A percentile compares a stretch with the other conserved stretches of the same genome.
phyloP scores from a whole-genome alignment of 2,113 vertebrate species.

The Hippocampus comes region DNA sequence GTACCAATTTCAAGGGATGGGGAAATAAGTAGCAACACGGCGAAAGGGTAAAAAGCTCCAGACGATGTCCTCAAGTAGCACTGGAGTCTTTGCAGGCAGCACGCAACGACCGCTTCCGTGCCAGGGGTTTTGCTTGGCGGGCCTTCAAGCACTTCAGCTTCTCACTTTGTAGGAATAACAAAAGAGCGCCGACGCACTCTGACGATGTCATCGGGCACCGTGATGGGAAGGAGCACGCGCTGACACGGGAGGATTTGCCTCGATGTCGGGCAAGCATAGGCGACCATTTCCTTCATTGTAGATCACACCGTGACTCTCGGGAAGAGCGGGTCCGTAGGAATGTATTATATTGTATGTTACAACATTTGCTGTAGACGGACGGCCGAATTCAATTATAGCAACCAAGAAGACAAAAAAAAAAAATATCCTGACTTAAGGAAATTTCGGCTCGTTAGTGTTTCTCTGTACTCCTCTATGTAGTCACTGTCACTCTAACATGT shows the following conservation, averaged over 20 bases:
- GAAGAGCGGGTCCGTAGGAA: constrained; percentile 67
- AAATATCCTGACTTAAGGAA: constrained; percentile 53
- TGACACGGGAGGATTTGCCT: constrained; percentile 61
- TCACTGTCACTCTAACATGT: constrained; percentile 68
- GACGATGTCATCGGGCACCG: constrained; percentile 57
- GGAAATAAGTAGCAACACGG: constrained; percentile 45
- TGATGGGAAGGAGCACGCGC: constrained; percentile 55
- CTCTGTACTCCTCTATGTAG: constrained; percentile 70
- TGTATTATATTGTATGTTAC: constrained; percentile 78
- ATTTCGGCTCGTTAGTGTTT: constrained; percentile 73
- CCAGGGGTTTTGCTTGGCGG: constrained; percentile 25
- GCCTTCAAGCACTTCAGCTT: constrained; percentile 41
- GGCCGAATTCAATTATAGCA: constrained; percentile 65
- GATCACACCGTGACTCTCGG: constrained; percentile 63
- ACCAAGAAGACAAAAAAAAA: constrained; percentile 52
- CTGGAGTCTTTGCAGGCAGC: constrained; percentile 48
- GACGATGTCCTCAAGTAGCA: constrained; percentile 40
- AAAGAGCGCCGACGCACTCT: constrained; percentile 39
- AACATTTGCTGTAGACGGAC: constrained; percentile 68
- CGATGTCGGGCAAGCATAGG: constrained; percentile 56
- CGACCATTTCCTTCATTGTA: constrained; percentile 53
- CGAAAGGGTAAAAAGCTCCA: constrained; percentile 28
- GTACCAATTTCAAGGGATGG: constrained; percentile 53
- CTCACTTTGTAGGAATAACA: constrained; percentile 37
- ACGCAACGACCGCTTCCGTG: not conserved